These are phyloP conservation scores for Dromococcyx pavoninus DNA, from an alignment of 2,797 vertebrate species.

Conservation along the genomic window DNA sequence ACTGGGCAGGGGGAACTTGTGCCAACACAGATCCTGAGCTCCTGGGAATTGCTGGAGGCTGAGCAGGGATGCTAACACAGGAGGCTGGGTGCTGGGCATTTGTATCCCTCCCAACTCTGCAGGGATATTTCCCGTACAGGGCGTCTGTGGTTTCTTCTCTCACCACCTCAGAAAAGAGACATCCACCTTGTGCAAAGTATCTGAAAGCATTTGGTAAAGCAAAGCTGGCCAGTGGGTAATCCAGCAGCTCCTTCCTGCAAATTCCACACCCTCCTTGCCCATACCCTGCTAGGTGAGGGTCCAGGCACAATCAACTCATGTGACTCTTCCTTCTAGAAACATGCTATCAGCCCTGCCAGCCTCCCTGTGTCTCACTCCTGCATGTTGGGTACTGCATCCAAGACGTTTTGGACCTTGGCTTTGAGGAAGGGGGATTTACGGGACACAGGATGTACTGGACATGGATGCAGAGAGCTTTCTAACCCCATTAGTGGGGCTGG, in stretches of 20 bases:
- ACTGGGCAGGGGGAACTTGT: too few species aligned
- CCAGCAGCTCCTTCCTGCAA: not conserved
- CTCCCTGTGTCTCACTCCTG: accelerated
- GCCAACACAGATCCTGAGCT: not conserved
- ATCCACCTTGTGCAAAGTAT: accelerated
- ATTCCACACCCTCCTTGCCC: not conserved
- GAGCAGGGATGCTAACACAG: not conserved
- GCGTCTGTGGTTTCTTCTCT: not conserved
- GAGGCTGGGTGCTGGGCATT: too few species aligned
- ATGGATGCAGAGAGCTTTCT: not conserved
- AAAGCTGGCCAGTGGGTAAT: not conserved
- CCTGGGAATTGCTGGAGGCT: accelerated
- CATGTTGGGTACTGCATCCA: accelerated
- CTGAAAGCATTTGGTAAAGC: not conserved
- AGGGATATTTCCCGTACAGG: accelerated
- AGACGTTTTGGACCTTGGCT: not conserved
- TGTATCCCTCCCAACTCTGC: accelerated
- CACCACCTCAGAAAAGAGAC: not conserved
- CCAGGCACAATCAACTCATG: accelerated
- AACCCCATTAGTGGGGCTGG: not conserved
- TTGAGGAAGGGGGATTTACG: accelerated
- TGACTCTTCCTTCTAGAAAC: not conserved
- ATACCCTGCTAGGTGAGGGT: not conserved
- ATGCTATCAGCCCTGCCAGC: not conserved
- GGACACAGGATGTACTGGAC: accelerated